Evolutionary conservation across 2,797 vertebrate genomes (phyloP), one percentile per base, ranked within the genome.

Genomic region (Alosa sapidissima): DNA sequence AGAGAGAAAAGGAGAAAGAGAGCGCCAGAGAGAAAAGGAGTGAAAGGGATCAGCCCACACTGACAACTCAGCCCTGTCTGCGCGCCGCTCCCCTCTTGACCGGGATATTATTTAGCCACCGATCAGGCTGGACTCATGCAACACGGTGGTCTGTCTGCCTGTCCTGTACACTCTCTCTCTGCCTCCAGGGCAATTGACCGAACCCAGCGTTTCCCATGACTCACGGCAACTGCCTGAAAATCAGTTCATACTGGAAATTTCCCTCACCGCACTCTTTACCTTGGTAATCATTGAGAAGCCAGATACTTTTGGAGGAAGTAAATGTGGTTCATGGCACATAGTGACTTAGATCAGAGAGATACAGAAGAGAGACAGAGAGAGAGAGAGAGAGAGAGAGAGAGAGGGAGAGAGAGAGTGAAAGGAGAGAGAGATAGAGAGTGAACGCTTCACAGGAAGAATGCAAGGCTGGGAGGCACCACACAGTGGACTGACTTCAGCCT

Each of bases 361-460:
- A 88, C 81, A 86, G 48, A 81, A 81, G 41, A 41, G 41, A 41
- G 41, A 83, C 83, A 81, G 72, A 10, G 24, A n/a, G 28, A 41
- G 16, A 51, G 48, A 87, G 51, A 1, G 87, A 62, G 85, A 82
- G 92, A 87, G 89, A 78, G 62, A 16, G 28, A 21, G 33, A 51
- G 11, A 36, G 49, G 5, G 21, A 54, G 3, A 60, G 65, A 81
- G 84, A 88, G 82, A 87, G 41, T 87, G 82, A 86, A 33, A 81
- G 68, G 82, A 82, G 72, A 16, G 45, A 24, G 24, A 45, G 14
- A 51, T 93, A 92, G 60, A 2, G 87, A 88, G 89, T 91, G 88
- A 89, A 85, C 89, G 87, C 84, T 86, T 91, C 4, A 36, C 52
- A 55, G 81, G 81, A 82, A 55, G 54, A 82, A 54, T 55, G 41